These are phyloP conservation scores for Pomacea maculata DNA, from an alignment of 1,140 invertebrate species.

Conservation along the genomic window DNA sequence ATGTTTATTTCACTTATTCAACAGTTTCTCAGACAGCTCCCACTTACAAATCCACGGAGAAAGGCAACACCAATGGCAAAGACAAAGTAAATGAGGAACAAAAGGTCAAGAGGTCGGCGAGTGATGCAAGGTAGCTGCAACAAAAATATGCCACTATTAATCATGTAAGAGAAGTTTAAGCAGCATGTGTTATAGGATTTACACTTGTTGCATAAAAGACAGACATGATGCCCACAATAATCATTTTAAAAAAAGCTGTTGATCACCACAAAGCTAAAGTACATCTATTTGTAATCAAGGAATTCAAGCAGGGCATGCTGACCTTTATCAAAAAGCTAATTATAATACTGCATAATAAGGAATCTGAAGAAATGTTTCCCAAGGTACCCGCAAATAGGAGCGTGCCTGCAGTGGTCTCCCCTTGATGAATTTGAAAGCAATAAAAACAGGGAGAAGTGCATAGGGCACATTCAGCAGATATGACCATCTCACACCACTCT, in stretches of 20 bases:
- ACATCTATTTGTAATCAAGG: too few species aligned
- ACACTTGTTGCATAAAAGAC: neutral
- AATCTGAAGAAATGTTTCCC: neutral
- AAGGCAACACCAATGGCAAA: constrained; percentile 31
- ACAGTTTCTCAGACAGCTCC: neutral
- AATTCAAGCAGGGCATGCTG: neutral
- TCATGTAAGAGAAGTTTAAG: too few species aligned
- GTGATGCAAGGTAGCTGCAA: constrained; percentile 17
- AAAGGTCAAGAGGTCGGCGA: constrained; percentile 30
- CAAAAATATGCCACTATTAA: neutral
- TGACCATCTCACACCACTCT: constrained; percentile 43
- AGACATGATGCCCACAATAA: neutral
- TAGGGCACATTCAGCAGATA: constrained; percentile 51
- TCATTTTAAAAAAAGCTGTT: neutral
- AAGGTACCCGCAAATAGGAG: constrained; percentile 24
- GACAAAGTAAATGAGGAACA: constrained; percentile 41
- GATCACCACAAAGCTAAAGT: neutral
- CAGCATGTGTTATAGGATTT: too few species aligned
- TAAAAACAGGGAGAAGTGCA: constrained; percentile 40
- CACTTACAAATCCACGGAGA: constrained; percentile 47
- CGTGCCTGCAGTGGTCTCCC: constrained; percentile 30
- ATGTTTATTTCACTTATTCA: too few species aligned
- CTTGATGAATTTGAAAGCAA: constrained; percentile 41
- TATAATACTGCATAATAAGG: neutral
- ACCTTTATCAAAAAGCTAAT: neutral